These are phyloP conservation scores for Cryptomyrus ogoouensis DNA, from an alignment of 2,113 vertebrate species.

Conservation along the genomic window DNA sequence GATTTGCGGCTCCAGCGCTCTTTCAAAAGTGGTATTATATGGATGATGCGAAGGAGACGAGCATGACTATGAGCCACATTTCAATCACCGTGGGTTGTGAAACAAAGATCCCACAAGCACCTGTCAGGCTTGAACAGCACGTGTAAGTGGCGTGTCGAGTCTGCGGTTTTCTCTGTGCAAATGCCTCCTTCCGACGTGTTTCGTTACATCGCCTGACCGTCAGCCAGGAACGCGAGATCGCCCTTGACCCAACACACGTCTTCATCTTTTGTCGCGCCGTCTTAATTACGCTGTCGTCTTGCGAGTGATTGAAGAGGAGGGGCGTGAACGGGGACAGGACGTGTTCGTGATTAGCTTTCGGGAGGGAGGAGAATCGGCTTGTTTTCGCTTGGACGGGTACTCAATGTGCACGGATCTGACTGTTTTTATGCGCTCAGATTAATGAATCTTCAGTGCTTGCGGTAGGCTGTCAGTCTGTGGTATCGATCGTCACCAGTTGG, in stretches of 20 bases:
- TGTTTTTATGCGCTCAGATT: background rate
- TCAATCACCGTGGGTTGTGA: background rate
- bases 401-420: background rate
- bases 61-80: background rate
- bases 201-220: background rate
- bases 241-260: background rate
- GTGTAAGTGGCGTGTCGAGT: background rate
- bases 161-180: background rate
- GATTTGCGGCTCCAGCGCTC: background rate
- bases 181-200: background rate
- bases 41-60: background rate
- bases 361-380: background rate
- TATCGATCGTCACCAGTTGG: background rate
- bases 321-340: slow-evolving; percentile 1
- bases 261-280: background rate
- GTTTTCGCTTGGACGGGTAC: background rate
- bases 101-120: background rate
- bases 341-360: background rate
- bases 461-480: background rate
- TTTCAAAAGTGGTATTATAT: background rate
- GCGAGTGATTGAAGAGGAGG: background rate
- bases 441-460: background rate
- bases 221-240: background rate
- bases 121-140: background rate
- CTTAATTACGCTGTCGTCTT: slow-evolving; percentile 12